Conservation (phyloP, 2,113 vertebrate species). For the Silurus asotus region DNA sequence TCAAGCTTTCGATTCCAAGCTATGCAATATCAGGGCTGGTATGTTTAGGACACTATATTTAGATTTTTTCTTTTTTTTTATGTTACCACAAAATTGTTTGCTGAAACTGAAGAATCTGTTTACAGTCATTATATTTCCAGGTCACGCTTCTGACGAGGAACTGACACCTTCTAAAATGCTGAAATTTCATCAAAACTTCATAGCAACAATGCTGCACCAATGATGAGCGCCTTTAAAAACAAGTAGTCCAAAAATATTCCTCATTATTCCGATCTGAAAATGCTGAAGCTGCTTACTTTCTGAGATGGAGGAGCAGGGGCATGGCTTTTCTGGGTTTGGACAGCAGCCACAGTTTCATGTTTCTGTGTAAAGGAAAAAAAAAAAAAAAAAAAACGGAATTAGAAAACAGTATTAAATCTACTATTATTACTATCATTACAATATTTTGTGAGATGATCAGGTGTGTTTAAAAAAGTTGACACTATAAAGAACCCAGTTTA, state of each 20-base stretch:
- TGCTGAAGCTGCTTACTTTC: constrained; percentile 55
- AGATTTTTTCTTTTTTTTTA: no score
- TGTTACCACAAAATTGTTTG: no score
- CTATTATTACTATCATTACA: no score
- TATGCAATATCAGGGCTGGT: neutral
- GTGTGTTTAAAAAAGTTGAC: neutral
- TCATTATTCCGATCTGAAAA: neutral
- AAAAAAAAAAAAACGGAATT: neutral
- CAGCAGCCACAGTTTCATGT: constrained; percentile 42
- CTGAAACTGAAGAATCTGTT: no score
- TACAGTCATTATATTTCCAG: no score
- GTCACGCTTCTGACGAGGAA: no score
- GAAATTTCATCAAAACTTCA: no score
- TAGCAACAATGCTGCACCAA: no score
- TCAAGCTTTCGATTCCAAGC: neutral
- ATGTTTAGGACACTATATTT: no score
- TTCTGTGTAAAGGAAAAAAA: constrained; percentile 35
- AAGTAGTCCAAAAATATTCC: neutral
- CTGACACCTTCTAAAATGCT: no score
- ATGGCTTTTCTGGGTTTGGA: constrained; percentile 54
- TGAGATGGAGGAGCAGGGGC: constrained; percentile 59
- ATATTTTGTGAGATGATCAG: neutral
- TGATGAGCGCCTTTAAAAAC: neutral
- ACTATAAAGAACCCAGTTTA: neutral
- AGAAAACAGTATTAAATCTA: neutral